Evolutionary conservation across 2,888 invertebrate species (phyloP), one percentile per base, ranked within the genome.

Genomic region (Epirrhoe tristata): DNA sequence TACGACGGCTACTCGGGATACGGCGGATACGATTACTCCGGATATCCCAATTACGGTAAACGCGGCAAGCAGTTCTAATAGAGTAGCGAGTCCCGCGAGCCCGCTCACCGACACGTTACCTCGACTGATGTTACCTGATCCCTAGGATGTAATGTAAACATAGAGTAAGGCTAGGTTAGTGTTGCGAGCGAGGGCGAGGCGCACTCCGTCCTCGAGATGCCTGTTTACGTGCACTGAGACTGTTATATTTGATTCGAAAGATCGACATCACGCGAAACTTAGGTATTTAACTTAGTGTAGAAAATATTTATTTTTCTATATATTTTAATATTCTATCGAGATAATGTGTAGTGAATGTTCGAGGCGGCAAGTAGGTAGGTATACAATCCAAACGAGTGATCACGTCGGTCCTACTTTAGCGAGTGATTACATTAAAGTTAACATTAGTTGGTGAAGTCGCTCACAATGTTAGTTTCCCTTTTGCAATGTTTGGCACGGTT

Each of bases 21-120:
- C 92, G 96, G 96, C 86, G 96, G 96, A 86, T 96, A 96, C 92
- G 96, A 96, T 93, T 96, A 96, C 94, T 95, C 96, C 88, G 96
- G 96, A 94, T 96, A 96, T 94, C 96, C 96, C 93, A 96, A 96
- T 95, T 96, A 96, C 94, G 96, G 96, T 96, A 96, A 93, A 93
- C 93, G 93, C 88, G 92, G 92, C 89, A 93, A 93, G 91, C 93
- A 93, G 90, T 88, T 91, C 87, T 93, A 93, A 86, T 84, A 77
- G 74, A 74, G 80, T 77, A 83, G 86, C 81, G 79, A 81, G 84
- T 85, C 83, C 80, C 84, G 88, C 86, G 81, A 82, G 86, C 86
- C 88, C 86, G 90, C 91, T 89, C 90, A 86, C 89, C 89, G 89
- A 92, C 93, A 91, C 92, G 91, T 92, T 92, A 93, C 93, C 92